phyloP scores from a whole-genome alignment of 2,888 invertebrate species.

The Theodoxus fluviatilis region DNA sequence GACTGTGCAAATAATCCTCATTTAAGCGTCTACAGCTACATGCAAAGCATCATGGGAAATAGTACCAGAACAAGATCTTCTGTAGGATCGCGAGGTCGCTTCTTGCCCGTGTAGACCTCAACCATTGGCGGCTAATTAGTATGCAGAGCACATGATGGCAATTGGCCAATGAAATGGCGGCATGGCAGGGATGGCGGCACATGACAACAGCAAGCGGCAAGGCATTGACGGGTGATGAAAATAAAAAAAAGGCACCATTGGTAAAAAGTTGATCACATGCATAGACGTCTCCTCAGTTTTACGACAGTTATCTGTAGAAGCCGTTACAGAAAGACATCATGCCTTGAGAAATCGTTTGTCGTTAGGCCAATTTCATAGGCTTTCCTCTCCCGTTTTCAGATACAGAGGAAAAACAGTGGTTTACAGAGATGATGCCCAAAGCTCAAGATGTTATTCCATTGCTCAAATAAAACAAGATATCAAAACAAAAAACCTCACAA shows the following conservation, averaged over 20 bases:
- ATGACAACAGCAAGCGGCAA: constrained; percentile 68
- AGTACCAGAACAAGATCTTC: constrained; percentile 95
- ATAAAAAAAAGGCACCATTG: constrained; percentile 64
- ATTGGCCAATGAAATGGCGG: constrained; percentile 64
- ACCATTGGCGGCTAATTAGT: constrained; percentile 67
- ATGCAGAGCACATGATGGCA: constrained; percentile 64
- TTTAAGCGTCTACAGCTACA: constrained; percentile 64
- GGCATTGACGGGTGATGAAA: constrained; percentile 66
- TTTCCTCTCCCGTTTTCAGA: too few species aligned
- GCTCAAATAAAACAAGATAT: too few species aligned
- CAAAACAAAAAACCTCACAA: too few species aligned
- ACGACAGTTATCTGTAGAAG: too few species aligned
- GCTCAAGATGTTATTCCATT: too few species aligned
- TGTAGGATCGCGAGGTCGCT: constrained; percentile 87
- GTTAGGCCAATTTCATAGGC: too few species aligned
- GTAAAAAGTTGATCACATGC: constrained; percentile 60
- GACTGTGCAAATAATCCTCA: constrained; percentile 62
- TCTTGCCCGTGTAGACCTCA: constrained; percentile 80
- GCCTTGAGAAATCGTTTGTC: too few species aligned
- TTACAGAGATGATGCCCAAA: too few species aligned
- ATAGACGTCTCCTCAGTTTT: constrained; percentile 40
- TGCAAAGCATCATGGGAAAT: constrained; percentile 61
- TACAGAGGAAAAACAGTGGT: too few species aligned
- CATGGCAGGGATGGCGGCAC: constrained; percentile 66
- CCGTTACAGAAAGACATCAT: too few species aligned